Evolutionary conservation across 1,140 invertebrate species (phyloP), one percentile per base, ranked within the genome.

Genomic region (Mylabris phalerata): DNA sequence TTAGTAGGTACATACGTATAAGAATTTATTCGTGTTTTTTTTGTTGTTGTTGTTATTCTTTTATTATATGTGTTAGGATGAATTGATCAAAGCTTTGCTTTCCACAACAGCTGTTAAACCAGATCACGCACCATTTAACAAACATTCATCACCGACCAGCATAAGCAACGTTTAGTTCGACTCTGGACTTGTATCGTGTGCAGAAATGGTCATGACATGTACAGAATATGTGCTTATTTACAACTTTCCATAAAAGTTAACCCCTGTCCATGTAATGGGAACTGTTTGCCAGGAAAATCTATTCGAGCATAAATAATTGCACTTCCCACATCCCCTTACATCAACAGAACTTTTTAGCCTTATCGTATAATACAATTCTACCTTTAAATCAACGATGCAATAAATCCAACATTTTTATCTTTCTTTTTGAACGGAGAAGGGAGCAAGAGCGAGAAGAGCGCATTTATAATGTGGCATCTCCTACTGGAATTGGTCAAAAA

Each of bases 71-170:
- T 60, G 58, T 59, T 59, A 32, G 55, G 45, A 55, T 52, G 54
- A 57, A 62, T 62, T 62, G 60, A 62, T 62, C 60, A 62, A 62
- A 62, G 55, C 60, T 48, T 51, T 58, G 55, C 60, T 50, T 62
- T 62, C 60, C 55, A 46, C 38, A 62, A 50, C 60, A 62, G 60
- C 55, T 62, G 60, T 62, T 62, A 48, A 48, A 62, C 58, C 51
- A 62, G 55, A 47, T 45, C 49, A 62, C 55, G 60, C 50, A 24
- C 60, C 55, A 62, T 62, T 62, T 62, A 62, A 48, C 60, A 32
- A 43, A 55, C 60, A 62, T 62, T 62, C 55, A 62, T 62, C 60
- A 57, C 55, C 42, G 51, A 55, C 19, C 55, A 45, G 42, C 55
- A 55, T 45, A 62, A 58, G 60, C 49, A 58, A 47, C 54, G 55